Conservation (phyloP, 2,797 vertebrate genomes). For the Phalloptychus januarius region DNA sequence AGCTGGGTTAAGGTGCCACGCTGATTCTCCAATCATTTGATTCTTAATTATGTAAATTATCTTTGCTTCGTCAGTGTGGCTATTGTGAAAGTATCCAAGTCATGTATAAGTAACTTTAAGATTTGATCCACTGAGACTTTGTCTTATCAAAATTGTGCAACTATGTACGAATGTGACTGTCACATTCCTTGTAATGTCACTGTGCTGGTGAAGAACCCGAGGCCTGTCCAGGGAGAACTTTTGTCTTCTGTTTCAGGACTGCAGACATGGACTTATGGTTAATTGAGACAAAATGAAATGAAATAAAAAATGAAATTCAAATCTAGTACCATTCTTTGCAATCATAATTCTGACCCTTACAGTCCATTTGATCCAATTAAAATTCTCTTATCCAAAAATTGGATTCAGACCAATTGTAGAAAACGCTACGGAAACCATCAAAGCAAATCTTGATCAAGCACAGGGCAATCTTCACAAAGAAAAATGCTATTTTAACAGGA, state of each 20-base stretch:
- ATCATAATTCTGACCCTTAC: neutral
- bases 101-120: neutral
- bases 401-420: neutral
- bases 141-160: neutral
- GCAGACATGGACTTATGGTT: neutral
- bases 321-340: neutral
- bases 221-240: neutral
- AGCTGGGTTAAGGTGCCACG: neutral
- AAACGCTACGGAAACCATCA: neutral
- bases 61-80: constrained; percentile 3
- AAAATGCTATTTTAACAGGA: neutral
- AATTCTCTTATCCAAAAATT: neutral
- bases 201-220: neutral
- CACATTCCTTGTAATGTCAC: too few species aligned
- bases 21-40: neutral
- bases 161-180: neutral
- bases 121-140: neutral
- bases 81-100: neutral
- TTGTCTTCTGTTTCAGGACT: neutral
- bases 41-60: constrained; percentile 9
- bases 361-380: neutral
- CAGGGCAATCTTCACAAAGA: neutral
- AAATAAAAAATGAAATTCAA: neutral
- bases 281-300: neutral
- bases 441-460: neutral